Evolutionary conservation across 2,113 vertebrate genomes (phyloP).

Genomic region (Antennarius striatus): DNA sequence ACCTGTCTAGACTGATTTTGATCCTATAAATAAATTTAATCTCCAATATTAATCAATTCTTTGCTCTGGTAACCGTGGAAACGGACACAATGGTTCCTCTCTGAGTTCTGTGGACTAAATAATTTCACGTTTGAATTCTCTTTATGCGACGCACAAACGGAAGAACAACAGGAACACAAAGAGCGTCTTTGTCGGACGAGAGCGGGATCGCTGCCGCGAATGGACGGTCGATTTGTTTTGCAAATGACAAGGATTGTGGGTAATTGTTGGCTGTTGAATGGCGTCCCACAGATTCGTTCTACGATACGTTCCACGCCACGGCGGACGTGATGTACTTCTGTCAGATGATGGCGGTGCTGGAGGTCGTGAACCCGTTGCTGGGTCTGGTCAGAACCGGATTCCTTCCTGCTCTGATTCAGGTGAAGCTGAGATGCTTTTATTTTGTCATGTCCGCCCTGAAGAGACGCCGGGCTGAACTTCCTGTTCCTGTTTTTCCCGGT

Average conservation of each 20-base stretch:
- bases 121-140: slow-evolving; percentile 1
- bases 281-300: slow-evolving; percentile 85
- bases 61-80: no score
- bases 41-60: no score
- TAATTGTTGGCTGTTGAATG: neutral
- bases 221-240: slow-evolving; percentile 59
- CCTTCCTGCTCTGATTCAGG: slow-evolving; percentile 87
- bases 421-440: slow-evolving; percentile 37
- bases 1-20: no score
- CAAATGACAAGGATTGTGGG: slow-evolving; percentile 40
- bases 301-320: slow-evolving; percentile 89
- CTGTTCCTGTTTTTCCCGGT: no score
- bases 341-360: slow-evolving; percentile 88
- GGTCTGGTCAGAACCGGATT: slow-evolving; percentile 86
- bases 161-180: slow-evolving; percentile 49
- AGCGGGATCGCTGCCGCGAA: neutral
- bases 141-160: slow-evolving; percentile 37
- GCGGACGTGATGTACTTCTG: slow-evolving; percentile 95
- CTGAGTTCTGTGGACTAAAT: no score
- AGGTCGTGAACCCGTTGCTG: slow-evolving; percentile 87
- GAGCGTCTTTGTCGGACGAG: no score
- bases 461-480: no score
- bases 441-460: neutral
- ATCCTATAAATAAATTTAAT: no score
- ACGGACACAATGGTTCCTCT: no score